Conservation (phyloP, 2,888 invertebrate genomes). For the Drosophila hamatofila region DNA sequence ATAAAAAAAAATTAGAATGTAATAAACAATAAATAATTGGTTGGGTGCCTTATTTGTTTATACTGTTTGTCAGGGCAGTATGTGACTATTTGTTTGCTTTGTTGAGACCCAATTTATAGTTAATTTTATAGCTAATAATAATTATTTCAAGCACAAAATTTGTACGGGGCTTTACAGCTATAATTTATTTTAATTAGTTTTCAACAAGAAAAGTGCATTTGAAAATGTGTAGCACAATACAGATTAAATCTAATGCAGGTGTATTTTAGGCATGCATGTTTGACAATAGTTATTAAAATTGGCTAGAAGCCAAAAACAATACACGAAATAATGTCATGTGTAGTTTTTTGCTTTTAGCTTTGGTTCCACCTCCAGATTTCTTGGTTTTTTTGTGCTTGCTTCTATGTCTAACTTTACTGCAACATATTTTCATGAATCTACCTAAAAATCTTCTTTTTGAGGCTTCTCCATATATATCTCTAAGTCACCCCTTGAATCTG, state of each 20-base stretch:
- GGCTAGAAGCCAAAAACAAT: neutral
- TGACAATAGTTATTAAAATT: neutral
- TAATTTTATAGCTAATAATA: neutral
- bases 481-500: neutral
- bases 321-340: neutral
- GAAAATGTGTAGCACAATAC: neutral
- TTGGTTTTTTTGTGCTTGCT: neutral
- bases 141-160: neutral
- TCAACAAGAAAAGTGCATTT: neutral
- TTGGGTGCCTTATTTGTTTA: neutral
- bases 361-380: neutral
- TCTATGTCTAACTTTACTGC: too few relatives aligned
- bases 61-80: neutral
- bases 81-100: neutral
- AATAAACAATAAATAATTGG: neutral
- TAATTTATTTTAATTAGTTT: constrained; percentile 2
- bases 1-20: neutral
- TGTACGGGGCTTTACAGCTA: neutral
- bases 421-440: too few relatives aligned
- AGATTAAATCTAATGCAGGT: constrained; percentile 20
- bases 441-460: too few relatives aligned
- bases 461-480: neutral
- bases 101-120: too few relatives aligned
- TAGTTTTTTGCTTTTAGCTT: neutral
- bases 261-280: constrained; percentile 20